Evolutionary conservation across 2,113 vertebrate genomes (phyloP).

Genomic region (Menidia beryllina): DNA sequence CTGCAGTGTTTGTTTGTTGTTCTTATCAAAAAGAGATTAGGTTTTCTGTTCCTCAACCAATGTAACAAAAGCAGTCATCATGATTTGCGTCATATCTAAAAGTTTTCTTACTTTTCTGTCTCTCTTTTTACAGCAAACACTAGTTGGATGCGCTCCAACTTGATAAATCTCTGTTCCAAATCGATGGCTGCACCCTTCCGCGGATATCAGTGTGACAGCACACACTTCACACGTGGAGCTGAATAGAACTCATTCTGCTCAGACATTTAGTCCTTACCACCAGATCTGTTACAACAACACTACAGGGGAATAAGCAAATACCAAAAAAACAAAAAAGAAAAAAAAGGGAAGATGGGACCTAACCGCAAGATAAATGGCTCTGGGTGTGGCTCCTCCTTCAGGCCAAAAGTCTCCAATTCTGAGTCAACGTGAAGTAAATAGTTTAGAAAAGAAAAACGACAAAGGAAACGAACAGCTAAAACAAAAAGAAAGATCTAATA

Average conservation of each 20-base stretch:
- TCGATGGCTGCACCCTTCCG: too few species aligned
- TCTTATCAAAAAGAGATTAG: too few species aligned
- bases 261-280: not conserved
- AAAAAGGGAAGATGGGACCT: slow-evolving; percentile 15
- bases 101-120: too few species aligned
- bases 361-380: slow-evolving; percentile 38
- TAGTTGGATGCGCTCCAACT: too few species aligned
- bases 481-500: not conserved
- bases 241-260: not conserved
- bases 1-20: too few species aligned
- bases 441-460: not conserved
- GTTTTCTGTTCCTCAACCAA: too few species aligned
- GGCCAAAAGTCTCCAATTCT: slow-evolving; percentile 59
- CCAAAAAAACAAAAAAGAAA: too few species aligned
- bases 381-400: slow-evolving; percentile 73
- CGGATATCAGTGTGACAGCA: not conserved
- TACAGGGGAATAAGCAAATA: not conserved
- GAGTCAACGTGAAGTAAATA: slow-evolving; percentile 42
- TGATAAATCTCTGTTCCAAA: too few species aligned
- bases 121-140: too few species aligned
- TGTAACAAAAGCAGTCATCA: too few species aligned
- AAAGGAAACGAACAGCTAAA: not conserved
- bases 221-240: not conserved
- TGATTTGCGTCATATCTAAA: too few species aligned
- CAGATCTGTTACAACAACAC: not conserved